Conservation (phyloP, 2,888 invertebrate genomes). For the Cabera pusaria region DNA sequence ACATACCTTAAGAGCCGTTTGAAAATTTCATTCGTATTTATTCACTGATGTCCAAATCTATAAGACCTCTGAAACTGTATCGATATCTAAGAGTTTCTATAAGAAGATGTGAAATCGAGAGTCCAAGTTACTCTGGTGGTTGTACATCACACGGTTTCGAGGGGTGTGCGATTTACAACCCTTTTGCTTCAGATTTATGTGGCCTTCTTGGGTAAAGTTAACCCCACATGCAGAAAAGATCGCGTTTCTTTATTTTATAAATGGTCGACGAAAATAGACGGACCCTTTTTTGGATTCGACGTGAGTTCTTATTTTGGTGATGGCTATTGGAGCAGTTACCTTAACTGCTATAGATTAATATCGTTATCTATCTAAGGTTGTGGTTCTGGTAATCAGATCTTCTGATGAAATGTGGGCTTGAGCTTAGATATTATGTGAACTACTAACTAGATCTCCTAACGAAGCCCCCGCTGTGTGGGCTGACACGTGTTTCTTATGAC, state of each 20-base stretch:
- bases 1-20: constrained; percentile 63
- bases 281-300: constrained; percentile 35
- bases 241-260: constrained; percentile 78
- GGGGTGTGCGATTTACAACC: constrained; percentile 78
- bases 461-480: too few species aligned
- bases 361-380: too few species aligned
- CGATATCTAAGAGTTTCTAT: constrained; percentile 12
- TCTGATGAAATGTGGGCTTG: too few species aligned
- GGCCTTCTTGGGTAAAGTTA: constrained; percentile 58
- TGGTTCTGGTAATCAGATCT: too few species aligned
- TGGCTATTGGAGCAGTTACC: too few species aligned
- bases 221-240: constrained; percentile 71
- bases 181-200: constrained; percentile 76
- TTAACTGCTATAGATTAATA: too few species aligned
- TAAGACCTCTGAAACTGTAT: constrained; percentile 39
- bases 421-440: too few species aligned
- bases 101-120: constrained; percentile 8
- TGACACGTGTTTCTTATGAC: too few species aligned
- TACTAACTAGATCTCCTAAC: too few species aligned
- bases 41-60: constrained; percentile 47
- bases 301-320: constrained; percentile 19
- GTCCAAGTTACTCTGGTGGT: constrained; percentile 47
- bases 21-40: constrained; percentile 75
- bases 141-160: constrained; percentile 62
- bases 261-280: constrained; percentile 65